phyloP scores from a whole-genome alignment of 2,113 vertebrate species.

The Notiomystis cincta region DNA sequence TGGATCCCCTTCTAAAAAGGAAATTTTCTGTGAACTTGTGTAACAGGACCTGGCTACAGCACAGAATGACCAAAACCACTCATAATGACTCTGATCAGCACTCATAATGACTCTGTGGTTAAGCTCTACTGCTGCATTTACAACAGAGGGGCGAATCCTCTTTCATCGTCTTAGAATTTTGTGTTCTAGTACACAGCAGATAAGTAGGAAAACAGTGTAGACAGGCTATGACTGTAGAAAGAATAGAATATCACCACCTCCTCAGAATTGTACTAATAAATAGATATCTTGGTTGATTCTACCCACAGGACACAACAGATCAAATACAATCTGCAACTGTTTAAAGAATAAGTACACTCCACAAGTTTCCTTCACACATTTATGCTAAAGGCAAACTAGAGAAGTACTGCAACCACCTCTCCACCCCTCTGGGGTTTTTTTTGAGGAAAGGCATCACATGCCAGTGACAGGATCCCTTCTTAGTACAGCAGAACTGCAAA shows the following conservation, averaged over 20 bases:
- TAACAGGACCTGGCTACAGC: not conserved
- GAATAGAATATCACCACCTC: not conserved
- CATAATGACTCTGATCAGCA: not conserved
- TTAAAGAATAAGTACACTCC: not conserved
- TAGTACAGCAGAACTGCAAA: not conserved
- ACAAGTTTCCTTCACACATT: not conserved
- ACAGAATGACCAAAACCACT: not conserved
- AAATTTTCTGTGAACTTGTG: not conserved
- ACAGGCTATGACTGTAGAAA: not conserved
- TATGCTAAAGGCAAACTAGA: not conserved
- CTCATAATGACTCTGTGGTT: not conserved
- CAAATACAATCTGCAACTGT: not conserved
- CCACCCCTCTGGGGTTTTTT: not conserved
- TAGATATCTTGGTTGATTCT: accelerated
- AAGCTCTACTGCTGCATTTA: not conserved
- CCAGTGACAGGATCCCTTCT: not conserved
- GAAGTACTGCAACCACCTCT: not conserved
- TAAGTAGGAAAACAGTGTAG: not conserved
- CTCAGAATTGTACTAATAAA: not conserved
- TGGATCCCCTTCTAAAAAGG: not conserved
- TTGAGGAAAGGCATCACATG: not conserved
- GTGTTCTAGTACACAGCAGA: not conserved
- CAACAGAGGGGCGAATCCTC: not conserved
- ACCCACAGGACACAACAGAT: not conserved
- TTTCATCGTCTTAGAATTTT: not conserved